These are phyloP conservation scores for Rhodinocichla rosea DNA, from an alignment of 2,113 vertebrate species.

Conservation along the genomic window DNA sequence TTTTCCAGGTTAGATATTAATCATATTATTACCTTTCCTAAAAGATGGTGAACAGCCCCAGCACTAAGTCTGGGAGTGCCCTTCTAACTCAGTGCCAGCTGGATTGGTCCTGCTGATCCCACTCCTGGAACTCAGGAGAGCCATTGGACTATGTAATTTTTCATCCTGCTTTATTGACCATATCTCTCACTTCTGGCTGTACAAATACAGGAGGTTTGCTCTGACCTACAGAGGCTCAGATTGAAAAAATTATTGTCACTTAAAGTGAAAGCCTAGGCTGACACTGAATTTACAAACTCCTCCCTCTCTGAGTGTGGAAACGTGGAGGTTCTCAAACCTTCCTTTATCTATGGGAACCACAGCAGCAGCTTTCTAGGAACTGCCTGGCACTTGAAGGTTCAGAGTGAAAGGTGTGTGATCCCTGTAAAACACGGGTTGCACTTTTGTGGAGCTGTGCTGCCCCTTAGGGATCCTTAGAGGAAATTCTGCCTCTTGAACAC, in stretches of 20 bases:
- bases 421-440: neutral
- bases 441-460: neutral
- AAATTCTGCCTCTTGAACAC: neutral
- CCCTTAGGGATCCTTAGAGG: conserved; percentile 2
- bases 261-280: neutral
- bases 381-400: neutral
- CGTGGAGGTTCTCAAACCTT: neutral
- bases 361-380: neutral
- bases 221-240: neutral
- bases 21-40: neutral
- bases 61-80: too few relatives aligned
- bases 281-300: neutral
- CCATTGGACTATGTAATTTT: neutral
- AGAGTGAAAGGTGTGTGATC: neutral
- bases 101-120: neutral
- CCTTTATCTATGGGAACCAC: neutral
- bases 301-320: neutral
- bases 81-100: neutral
- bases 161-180: neutral
- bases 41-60: neutral
- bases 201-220: neutral
- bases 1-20: neutral
- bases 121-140: accelerated
- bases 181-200: neutral
- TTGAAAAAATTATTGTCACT: neutral